A percentile compares a stretch with the other conserved stretches of the same genome.
Evolutionary conservation across 1,140 invertebrate genomes (phyloP).

Genomic region (Cryptotermes secundus): DNA sequence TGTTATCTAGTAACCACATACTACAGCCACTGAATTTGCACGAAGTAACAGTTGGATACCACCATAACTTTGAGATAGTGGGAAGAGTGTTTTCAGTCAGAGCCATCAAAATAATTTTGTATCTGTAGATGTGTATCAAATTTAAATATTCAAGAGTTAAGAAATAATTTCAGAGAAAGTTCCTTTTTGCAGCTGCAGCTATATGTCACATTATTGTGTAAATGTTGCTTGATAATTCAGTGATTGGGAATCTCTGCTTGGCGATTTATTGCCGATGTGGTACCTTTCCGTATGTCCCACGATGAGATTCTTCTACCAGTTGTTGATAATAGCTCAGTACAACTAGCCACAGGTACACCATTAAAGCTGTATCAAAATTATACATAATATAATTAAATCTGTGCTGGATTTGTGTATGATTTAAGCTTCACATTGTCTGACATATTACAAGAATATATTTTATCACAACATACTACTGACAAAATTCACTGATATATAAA

Average conservation of each 20-base stretch:
- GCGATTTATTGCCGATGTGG: slow-evolving; percentile 24
- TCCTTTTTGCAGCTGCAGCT: neutral
- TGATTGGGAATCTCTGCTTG: neutral
- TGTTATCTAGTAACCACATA: too few relatives aligned
- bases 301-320: slow-evolving; percentile 60
- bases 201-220: neutral
- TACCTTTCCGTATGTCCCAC: slow-evolving; percentile 50
- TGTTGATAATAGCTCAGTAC: slow-evolving; percentile 76
- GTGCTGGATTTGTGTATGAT: too few relatives aligned
- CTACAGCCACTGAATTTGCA: too few relatives aligned
- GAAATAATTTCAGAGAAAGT: neutral
- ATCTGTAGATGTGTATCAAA: neutral
- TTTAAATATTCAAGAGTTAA: neutral
- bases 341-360: slow-evolving; percentile 73
- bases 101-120: too few relatives aligned
- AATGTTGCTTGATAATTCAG: neutral
- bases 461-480: too few relatives aligned
- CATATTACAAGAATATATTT: too few relatives aligned
- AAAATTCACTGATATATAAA: too few relatives aligned
- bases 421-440: too few relatives aligned
- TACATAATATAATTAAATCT: too few relatives aligned
- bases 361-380: slow-evolving; percentile 58
- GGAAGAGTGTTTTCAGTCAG: too few relatives aligned
- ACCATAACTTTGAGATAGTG: too few relatives aligned
- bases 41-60: too few relatives aligned